These are phyloP conservation scores for Corydoras maculifer DNA, from an alignment of 2,113 vertebrate species.

Conservation along the genomic window DNA sequence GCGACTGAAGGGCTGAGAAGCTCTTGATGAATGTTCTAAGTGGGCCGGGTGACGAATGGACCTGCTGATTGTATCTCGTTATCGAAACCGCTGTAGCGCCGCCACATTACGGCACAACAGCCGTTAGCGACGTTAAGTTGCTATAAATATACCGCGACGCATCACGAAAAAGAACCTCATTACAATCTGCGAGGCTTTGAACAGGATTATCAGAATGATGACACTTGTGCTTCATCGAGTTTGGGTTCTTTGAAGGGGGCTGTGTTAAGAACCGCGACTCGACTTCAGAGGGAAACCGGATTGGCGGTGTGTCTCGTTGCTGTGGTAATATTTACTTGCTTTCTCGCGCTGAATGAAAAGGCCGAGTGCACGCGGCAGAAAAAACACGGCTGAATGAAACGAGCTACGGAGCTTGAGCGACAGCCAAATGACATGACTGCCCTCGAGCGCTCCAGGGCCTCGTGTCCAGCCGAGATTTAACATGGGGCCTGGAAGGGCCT, in stretches of 20 bases:
- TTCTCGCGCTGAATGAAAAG: neutral
- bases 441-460: slow-evolving; percentile 45
- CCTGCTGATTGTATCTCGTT: too few species aligned
- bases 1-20: too few species aligned
- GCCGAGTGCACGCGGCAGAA: slow-evolving; percentile 14
- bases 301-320: slow-evolving; percentile 2
- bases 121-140: too few species aligned
- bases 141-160: neutral
- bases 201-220: slow-evolving; percentile 21
- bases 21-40: too few species aligned
- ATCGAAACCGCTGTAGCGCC: too few species aligned
- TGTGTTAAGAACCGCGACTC: neutral
- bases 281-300: slow-evolving; percentile 13
- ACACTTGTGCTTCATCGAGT: neutral
- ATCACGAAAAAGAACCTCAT: neutral
- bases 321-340: slow-evolving; percentile 27
- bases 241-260: neutral
- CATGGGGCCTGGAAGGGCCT: slow-evolving; percentile 18
- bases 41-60: too few species aligned
- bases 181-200: slow-evolving; percentile 17
- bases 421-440: slow-evolving; percentile 31
- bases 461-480: slow-evolving; percentile 33
- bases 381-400: slow-evolving; percentile 13
- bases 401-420: slow-evolving; percentile 6
- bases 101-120: too few species aligned